These are phyloP conservation scores for Corythornis vintsioides DNA, from an alignment of 2,113 vertebrate genomes.

Conservation along the genomic window DNA sequence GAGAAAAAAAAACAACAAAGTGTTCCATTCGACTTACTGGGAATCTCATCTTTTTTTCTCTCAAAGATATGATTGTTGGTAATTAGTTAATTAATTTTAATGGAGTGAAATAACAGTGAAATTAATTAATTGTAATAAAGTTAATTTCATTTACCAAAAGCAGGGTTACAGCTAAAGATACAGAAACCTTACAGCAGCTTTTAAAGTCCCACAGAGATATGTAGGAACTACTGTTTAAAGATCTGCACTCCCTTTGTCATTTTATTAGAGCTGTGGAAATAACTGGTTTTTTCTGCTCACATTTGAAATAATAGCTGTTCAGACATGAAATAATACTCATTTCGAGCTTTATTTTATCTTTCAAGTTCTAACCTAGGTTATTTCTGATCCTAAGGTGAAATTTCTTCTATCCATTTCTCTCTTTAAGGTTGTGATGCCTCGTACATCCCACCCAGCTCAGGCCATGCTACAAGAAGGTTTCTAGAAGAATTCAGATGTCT, in stretches of 20 bases:
- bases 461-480: neutral
- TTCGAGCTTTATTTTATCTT: neutral
- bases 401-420: neutral
- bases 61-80: neutral
- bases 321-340: neutral
- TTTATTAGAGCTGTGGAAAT: neutral
- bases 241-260: neutral
- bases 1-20: neutral
- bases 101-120: neutral
- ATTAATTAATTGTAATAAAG: neutral
- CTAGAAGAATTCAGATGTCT: neutral
- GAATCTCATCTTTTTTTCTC: neutral
- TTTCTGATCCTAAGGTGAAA: neutral
- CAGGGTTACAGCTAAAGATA: neutral
- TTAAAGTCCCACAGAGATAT: neutral
- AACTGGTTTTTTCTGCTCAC: neutral
- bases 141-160: neutral
- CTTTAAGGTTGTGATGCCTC: neutral
- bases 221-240: neutral
- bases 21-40: neutral
- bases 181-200: neutral
- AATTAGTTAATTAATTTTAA: neutral
- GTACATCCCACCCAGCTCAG: neutral
- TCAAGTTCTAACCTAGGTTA: neutral
- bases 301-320: neutral